phyloP scores from a whole-genome alignment of 2,888 invertebrate genomes.

The Aphrophora alni region DNA sequence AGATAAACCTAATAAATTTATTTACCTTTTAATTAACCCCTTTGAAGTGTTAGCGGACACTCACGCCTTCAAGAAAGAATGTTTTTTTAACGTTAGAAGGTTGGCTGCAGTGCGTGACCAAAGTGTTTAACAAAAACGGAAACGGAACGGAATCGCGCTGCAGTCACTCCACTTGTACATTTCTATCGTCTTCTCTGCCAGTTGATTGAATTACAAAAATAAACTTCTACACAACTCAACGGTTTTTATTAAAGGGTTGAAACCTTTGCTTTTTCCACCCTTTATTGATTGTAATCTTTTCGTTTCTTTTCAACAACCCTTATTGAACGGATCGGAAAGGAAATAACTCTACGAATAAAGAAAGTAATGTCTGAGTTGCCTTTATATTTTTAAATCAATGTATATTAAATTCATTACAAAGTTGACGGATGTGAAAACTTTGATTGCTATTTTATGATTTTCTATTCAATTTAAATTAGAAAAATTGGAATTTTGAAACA shows the following conservation, averaged over 20 bases:
- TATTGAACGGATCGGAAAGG: no score
- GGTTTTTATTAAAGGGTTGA: neutral
- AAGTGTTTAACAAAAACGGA: neutral
- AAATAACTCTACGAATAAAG: no score
- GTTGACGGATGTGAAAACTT: no score
- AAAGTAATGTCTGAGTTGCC: no score
- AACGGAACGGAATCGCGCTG: neutral
- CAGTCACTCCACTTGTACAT: neutral
- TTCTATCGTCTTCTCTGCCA: neutral
- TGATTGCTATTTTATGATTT: no score
- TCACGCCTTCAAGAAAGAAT: neutral
- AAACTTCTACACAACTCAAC: neutral
- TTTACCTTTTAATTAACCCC: neutral
- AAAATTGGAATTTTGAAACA: no score
- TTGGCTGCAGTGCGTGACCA: neutral
- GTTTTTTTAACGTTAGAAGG: neutral
- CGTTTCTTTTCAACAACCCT: neutral
- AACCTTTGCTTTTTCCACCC: neutral
- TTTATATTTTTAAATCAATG: no score
- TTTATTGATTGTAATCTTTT: neutral
- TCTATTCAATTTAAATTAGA: no score
- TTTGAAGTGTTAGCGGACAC: no score
- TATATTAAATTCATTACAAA: no score
- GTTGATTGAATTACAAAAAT: constrained; percentile 9
- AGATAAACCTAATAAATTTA: neutral